Base-by-base conservation (phyloP, 2,113 vertebrate species). In the Anarrhichthys ocellatus region DNA sequence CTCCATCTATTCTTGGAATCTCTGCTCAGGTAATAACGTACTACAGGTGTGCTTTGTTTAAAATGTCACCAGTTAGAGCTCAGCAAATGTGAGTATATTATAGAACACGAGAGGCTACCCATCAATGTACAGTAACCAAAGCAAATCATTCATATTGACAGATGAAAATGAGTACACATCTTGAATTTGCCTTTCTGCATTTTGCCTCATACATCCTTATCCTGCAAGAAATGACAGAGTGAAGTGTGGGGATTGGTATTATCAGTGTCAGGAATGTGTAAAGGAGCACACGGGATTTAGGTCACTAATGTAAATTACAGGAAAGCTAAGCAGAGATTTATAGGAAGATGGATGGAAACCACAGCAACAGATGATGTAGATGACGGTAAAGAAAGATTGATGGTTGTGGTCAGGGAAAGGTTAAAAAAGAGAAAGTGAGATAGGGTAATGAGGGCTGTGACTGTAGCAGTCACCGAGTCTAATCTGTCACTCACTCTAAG, bases 331-430 rank as follows among this genome's bases (percentile, higher is more conserved):
- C 64, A 78, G 61, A 73, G 48, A 87, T 66, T 77, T 71, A 88
- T 54, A 36, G 52, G 63, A 76, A 84, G 81, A 88, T 63, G 22
- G 75, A 88, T 86, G 64, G 64, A 82, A 87, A 73, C 70, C 65
- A 52, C 65, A 64, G 69, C 58, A 78, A 62, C 36, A 67, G 64
- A 86, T 74, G 76, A 90, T 73, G 70, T 68, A 61, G 42, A 77
- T 65, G 81, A 40, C 5, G n/a, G 27, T 11, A 70, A 74, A 42
- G 27, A 72, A 40, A 79, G 88, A 92, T 67, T 56, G 78, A 92
- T 88, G 63, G 78, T 34, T 64, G 29, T 83, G 87, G 71, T 89
- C 38, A 82, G 61, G 82, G 67, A 73, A 83, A 88, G 84, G 76
- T 80, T 83, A 64, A 76, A 44, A 72, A 62, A 62, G 36, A 75